phyloP scores from a whole-genome alignment of 2,113 vertebrate species.

The Trochalopteron elliotii region DNA sequence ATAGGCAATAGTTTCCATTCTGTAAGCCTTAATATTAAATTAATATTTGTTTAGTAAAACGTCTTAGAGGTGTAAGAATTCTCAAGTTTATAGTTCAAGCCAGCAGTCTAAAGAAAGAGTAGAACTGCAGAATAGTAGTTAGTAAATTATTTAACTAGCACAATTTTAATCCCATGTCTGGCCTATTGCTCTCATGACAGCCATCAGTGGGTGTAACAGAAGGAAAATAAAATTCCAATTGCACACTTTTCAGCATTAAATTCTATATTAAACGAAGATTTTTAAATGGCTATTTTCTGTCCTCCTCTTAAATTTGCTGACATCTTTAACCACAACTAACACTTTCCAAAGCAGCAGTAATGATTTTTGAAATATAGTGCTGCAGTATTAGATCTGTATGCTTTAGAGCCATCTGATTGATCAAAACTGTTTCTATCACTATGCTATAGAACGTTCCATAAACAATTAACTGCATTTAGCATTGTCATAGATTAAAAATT shows the following conservation, averaged over 20 bases:
- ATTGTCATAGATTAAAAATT: slow-evolving; percentile 18
- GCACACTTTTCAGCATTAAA: not conserved
- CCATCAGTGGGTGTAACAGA: not conserved
- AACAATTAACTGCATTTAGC: slow-evolving; percentile 2
- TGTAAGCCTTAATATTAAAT: slow-evolving; percentile 10
- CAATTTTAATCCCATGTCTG: slow-evolving; percentile 18
- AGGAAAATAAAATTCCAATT: not conserved
- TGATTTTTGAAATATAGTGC: not conserved
- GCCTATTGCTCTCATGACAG: slow-evolving; percentile 31
- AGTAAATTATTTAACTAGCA: slow-evolving; percentile 40
- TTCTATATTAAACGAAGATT: not conserved
- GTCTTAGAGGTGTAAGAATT: slow-evolving; percentile 14
- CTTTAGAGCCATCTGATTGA: not conserved
- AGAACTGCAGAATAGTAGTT: not conserved
- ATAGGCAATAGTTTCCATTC: slow-evolving; percentile 2
- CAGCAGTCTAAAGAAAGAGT: not conserved
- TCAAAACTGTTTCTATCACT: not conserved
- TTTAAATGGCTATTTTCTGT: not conserved
- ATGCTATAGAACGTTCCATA: not conserved
- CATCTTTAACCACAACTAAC: not conserved
- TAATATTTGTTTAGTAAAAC: slow-evolving; percentile 35
- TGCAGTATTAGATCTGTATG: not conserved
- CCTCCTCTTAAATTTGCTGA: not conserved
- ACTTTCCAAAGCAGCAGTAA: not conserved
- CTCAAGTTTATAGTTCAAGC: not conserved